Evolutionary conservation across 37 sponge, comb jelly and placozoan genomes (phyloP).

Genomic region (Chondrosia reniformis): DNA sequence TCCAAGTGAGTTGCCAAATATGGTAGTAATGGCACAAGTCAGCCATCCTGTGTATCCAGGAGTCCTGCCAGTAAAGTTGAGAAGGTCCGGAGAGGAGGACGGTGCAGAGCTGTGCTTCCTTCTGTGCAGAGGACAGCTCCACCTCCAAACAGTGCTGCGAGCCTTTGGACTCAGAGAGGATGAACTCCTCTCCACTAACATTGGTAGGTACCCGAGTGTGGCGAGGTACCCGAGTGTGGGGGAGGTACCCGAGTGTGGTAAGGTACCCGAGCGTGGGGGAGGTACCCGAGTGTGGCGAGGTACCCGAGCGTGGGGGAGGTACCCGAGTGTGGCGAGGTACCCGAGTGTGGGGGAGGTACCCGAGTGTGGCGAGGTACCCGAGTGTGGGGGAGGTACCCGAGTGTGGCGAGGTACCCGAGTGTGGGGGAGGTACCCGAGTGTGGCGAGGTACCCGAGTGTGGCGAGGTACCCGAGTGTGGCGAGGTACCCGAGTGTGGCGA

Average conservation of each 20-base stretch:
- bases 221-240: background rate
- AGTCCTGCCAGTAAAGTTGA: background rate
- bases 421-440: background rate
- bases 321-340: background rate
- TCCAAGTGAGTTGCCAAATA: no score
- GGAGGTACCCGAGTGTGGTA: background rate
- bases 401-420: background rate
- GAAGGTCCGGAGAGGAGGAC: background rate
- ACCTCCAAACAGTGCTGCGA: constrained; percentile 1
- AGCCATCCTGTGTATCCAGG: no score
- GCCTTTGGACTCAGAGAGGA: background rate
- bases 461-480: background rate
- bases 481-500: background rate
- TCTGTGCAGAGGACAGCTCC: background rate
- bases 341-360: background rate
- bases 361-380: background rate
- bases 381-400: background rate
- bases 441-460: background rate
- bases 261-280: background rate
- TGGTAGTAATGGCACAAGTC: no score
- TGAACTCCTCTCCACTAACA: background rate
- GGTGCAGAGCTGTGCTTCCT: background rate
- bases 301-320: background rate
- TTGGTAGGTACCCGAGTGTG: background rate
- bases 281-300: background rate